These are phyloP conservation scores for Hippocampus guttulatus DNA, from an alignment of 2,113 vertebrate species.

Conservation along the genomic window DNA sequence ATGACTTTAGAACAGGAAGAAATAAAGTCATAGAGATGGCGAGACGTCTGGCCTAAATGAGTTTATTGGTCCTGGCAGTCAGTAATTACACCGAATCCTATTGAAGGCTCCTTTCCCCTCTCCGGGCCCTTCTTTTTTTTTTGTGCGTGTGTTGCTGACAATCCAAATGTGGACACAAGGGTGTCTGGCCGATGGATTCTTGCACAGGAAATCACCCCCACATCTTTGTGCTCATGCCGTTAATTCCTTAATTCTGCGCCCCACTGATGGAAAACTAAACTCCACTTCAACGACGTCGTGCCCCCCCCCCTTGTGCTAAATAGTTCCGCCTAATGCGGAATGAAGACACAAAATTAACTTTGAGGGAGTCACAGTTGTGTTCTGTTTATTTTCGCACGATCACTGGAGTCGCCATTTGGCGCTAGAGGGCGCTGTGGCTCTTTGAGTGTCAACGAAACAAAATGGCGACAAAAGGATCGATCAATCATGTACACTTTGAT, in stretches of 20 bases:
- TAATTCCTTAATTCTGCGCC: slow-evolving; percentile 66
- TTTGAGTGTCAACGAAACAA: slow-evolving; percentile 27
- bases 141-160: slow-evolving; percentile 84
- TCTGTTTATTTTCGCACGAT: not conserved
- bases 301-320: not conserved
- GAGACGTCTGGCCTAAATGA: slow-evolving; percentile 99
- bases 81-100: slow-evolving; percentile 79
- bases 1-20: slow-evolving; percentile 97
- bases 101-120: slow-evolving; percentile 76
- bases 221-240: slow-evolving; percentile 64
- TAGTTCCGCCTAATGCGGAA: not conserved
- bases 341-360: not conserved
- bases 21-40: slow-evolving; percentile 94
- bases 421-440: slow-evolving; percentile 67
- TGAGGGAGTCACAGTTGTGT: not conserved
- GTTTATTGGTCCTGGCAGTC: slow-evolving; percentile 79
- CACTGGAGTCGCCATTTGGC: slow-evolving; percentile 1
- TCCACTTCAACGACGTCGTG: slow-evolving; percentile 53
- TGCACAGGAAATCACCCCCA: slow-evolving; percentile 63
- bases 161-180: slow-evolving; percentile 75
- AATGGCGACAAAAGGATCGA: slow-evolving; percentile 2
- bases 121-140: slow-evolving; percentile 75
- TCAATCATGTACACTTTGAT: not conserved
- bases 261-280: slow-evolving; percentile 48
- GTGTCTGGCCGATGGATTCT: slow-evolving; percentile 75